These are phyloP conservation scores for Quadroppia sp. DNA, from an alignment of 2,888 invertebrate species.

Conservation along the genomic window DNA sequence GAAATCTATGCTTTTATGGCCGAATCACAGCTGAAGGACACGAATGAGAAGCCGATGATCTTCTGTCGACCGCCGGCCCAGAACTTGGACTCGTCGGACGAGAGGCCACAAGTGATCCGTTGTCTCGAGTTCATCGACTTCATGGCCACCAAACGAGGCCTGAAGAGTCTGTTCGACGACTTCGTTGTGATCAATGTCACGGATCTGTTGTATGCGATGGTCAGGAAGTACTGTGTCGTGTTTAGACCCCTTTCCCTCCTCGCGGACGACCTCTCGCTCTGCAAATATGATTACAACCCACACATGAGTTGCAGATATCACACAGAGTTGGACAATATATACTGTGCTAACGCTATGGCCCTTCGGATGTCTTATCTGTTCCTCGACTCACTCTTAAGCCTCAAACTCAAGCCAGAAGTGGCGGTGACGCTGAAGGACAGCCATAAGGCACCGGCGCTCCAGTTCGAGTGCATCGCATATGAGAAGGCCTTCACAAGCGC, in stretches of 20 bases:
- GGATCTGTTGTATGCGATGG: not conserved
- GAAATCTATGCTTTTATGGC: not conserved
- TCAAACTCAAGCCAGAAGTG: not conserved
- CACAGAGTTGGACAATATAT: not conserved
- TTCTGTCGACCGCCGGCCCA: not conserved
- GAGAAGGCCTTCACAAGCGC: too few species aligned
- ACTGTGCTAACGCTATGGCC: not conserved
- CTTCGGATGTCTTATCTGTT: not conserved
- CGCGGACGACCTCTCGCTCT: not conserved
- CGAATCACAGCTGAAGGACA: not conserved
- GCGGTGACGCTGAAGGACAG: too few species aligned
- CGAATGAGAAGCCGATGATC: not conserved
- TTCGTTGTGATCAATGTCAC: not conserved
- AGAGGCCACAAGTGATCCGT: not conserved
- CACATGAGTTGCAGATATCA: slow-evolving; percentile 8
- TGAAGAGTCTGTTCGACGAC: not conserved
- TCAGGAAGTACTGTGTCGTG: not conserved
- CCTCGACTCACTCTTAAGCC: not conserved
- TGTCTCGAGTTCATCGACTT: not conserved
- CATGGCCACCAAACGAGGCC: not conserved
- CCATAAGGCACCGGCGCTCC: too few species aligned
- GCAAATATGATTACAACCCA: not conserved
- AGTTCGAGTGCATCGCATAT: too few species aligned
- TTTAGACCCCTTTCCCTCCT: not conserved
- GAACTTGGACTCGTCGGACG: not conserved